Percentiles rank a stretch among this genome's conserved stretches.
Evolutionary conservation across 2,797 vertebrate genomes (phyloP).

Genomic region (Anomalospiza imberbis): DNA sequence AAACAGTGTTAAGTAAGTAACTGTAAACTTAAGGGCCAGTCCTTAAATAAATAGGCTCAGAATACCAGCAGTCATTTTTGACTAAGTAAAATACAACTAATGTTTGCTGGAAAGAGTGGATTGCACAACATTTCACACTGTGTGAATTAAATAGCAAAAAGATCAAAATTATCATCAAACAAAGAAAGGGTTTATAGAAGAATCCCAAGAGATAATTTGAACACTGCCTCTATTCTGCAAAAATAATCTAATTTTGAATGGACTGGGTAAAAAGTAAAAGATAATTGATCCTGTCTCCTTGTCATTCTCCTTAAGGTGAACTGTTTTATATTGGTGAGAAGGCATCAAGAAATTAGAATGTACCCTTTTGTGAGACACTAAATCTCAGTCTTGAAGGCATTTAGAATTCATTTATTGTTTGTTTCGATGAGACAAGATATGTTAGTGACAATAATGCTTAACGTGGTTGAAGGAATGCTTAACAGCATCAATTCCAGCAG

Average conservation of each 20-base stretch:
- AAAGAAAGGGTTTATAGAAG: background rate
- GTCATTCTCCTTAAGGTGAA: slow-evolving; percentile 16
- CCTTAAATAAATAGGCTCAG: background rate
- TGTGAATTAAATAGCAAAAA: background rate
- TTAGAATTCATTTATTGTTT: slow-evolving; percentile 33
- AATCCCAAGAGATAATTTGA: background rate
- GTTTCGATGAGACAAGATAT: background rate
- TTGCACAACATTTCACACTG: background rate
- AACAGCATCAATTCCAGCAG: slow-evolving; percentile 13
- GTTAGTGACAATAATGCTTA: slow-evolving; percentile 8
- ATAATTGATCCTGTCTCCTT: background rate
- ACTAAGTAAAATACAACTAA: background rate
- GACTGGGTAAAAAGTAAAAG: background rate
- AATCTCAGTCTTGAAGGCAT: background rate
- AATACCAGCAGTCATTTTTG: background rate
- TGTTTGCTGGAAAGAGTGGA: background rate
- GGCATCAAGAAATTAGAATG: background rate
- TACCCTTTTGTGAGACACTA: background rate
- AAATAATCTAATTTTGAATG: background rate
- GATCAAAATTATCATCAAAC: background rate
- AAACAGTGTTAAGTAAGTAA: background rate
- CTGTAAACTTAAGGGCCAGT: background rate
- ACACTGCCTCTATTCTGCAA: background rate
- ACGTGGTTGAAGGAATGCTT: slow-evolving; percentile 9
- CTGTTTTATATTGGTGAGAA: background rate